Conservation (phyloP, 1,140 invertebrate species). For the Octopus sinensis region DNA sequence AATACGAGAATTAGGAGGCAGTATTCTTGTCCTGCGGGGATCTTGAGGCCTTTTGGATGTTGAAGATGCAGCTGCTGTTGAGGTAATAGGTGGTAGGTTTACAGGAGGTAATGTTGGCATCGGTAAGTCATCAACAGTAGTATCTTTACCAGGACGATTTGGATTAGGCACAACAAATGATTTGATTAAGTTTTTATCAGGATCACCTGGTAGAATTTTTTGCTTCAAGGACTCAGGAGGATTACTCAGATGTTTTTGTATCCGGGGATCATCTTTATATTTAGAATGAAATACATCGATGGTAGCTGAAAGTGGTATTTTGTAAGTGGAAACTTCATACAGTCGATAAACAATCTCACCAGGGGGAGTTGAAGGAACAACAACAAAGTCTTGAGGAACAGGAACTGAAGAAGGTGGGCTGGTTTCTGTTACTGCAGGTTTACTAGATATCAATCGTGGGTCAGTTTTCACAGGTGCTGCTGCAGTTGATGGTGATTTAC, state of each 20-base stretch:
- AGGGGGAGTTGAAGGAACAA: constrained; percentile 24
- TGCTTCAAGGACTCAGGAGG: constrained; percentile 3
- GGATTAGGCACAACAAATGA: constrained; percentile 3
- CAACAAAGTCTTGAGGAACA: constrained; percentile 24
- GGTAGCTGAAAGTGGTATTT: constrained; percentile 26
- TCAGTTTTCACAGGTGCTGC: background rate
- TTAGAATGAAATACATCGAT: constrained; percentile 36
- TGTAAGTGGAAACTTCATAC: constrained; percentile 17
- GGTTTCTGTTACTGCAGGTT: background rate
- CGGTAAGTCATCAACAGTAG: background rate
- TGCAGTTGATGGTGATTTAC: background rate
- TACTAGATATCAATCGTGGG: background rate
- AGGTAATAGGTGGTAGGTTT: background rate
- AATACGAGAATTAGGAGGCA: background rate
- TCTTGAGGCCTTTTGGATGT: background rate
- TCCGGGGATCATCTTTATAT: constrained; percentile 43
- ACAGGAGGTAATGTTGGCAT: background rate
- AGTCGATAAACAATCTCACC: constrained; percentile 23
- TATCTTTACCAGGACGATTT: background rate
- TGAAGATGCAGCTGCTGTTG: background rate
- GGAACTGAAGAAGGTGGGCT: background rate
- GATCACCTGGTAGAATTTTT: background rate
- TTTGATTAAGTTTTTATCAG: background rate
- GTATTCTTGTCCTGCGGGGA: background rate
- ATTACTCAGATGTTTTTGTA: constrained; percentile 31